Evolutionary conservation across 2,797 vertebrate species (phyloP).

Genomic region (Microctenopoma lineatum): DNA sequence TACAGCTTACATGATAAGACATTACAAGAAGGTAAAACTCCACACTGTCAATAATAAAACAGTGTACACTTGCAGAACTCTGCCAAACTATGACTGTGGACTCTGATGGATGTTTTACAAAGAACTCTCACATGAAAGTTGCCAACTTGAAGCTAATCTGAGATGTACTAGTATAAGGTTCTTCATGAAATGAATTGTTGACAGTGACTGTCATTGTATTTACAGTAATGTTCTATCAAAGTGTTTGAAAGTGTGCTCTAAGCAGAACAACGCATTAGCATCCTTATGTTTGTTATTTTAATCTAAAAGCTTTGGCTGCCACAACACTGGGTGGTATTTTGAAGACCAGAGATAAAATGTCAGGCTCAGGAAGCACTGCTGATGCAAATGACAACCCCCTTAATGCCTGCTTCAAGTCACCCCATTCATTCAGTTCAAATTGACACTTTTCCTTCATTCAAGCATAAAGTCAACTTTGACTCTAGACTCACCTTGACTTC

Average conservation of each 20-base stretch:
- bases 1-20: slow-evolving; percentile 7
- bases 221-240: slow-evolving; percentile 3
- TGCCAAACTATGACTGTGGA: not conserved
- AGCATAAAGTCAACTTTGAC: slow-evolving; percentile 63
- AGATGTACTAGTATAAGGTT: too few species aligned
- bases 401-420: slow-evolving; percentile 69
- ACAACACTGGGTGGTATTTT: slow-evolving; percentile 55
- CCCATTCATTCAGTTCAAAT: slow-evolving; percentile 63
- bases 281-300: slow-evolving; percentile 60
- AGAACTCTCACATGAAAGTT: too few species aligned
- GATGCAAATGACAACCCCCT: slow-evolving; percentile 59
- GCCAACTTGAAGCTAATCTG: too few species aligned
- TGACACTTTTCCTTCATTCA: slow-evolving; percentile 65
- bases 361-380: slow-evolving; percentile 59
- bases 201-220: not conserved
- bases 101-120: slow-evolving; percentile 1
- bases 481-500: too few species aligned
- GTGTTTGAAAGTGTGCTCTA: slow-evolving; percentile 24
- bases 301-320: slow-evolving; percentile 43
- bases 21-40: not conserved
- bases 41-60: not conserved
- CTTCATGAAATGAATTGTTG: not conserved
- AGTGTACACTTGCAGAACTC: not conserved
- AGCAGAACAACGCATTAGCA: slow-evolving; percentile 49
- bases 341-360: slow-evolving; percentile 50